Conservation (phyloP, 2,797 vertebrate species). For the Hephaestus fuliginosus region DNA sequence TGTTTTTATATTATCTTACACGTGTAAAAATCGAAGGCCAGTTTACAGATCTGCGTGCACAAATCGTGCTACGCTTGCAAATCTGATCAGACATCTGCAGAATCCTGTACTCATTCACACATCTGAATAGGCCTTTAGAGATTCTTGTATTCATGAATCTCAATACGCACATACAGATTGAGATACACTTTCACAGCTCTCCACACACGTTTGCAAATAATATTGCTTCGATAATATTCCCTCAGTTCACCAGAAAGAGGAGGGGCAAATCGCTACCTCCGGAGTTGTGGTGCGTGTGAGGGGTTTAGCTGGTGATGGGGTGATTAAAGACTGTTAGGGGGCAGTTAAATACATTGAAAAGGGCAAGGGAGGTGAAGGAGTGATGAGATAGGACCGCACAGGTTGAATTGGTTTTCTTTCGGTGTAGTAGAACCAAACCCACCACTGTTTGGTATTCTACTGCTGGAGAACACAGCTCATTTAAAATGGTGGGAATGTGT, state of each 20-base stretch:
- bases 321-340: constrained; percentile 39
- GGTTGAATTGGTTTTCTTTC: constrained; percentile 39
- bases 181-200: background rate
- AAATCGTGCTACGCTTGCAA: no score
- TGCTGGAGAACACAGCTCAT: constrained; percentile 10
- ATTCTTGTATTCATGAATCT: background rate
- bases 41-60: no score
- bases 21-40: background rate
- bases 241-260: background rate
- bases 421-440: constrained; percentile 15
- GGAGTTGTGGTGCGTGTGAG: background rate
- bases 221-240: background rate
- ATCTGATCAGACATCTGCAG: no score
- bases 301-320: constrained; percentile 30
- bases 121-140: background rate
- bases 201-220: background rate
- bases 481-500: constrained; percentile 37
- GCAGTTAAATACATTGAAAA: constrained; percentile 54
- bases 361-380: constrained; percentile 33
- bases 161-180: background rate
- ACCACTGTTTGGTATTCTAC: constrained; percentile 43
- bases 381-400: constrained; percentile 22
- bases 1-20: background rate
- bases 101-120: no score
- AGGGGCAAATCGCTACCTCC: constrained; percentile 4